A percentile compares a stretch with the other conserved stretches of the same genome.
phyloP scores from a whole-genome alignment of 2,888 invertebrate species.

The Nudaria mundana region DNA sequence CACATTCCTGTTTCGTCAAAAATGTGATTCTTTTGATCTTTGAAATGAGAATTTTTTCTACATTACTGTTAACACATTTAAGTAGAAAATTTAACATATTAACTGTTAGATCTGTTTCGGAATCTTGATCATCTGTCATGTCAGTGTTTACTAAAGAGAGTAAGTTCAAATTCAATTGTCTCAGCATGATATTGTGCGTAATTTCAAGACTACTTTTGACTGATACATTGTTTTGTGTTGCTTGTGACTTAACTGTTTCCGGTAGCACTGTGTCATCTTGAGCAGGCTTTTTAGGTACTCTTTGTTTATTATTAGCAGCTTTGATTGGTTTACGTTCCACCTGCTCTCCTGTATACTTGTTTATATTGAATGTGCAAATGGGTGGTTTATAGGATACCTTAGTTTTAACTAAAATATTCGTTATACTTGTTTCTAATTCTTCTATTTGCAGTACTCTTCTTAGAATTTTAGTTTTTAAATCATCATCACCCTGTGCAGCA shows the following conservation, averaged over 20 bases:
- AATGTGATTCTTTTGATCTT: conserved; percentile 65
- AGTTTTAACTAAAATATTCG: conserved; percentile 51
- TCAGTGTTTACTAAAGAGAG: conserved; percentile 55
- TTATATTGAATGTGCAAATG: conserved; percentile 46
- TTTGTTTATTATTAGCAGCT: conserved; percentile 40
- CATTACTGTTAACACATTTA: conserved; percentile 48
- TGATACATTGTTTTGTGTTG: conserved; percentile 46
- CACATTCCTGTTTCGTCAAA: conserved; percentile 51
- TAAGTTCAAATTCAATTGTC: conserved; percentile 55
- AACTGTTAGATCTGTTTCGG: conserved; percentile 47
- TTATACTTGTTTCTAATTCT: conserved; percentile 57
- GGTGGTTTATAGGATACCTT: conserved; percentile 65
- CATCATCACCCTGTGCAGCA: conserved; percentile 81
- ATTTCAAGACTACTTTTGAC: conserved; percentile 51
- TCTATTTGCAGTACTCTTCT: conserved; percentile 59
- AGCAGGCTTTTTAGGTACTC: conserved; percentile 40
- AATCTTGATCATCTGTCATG: conserved; percentile 43
- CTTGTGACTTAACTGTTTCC: conserved; percentile 58
- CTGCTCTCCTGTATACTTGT: conserved; percentile 47
- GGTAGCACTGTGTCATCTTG: conserved; percentile 58
- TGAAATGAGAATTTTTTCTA: conserved; percentile 56
- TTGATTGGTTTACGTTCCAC: conserved; percentile 42
- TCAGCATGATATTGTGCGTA: conserved; percentile 49
- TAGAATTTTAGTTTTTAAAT: conserved; percentile 80
- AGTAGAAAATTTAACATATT: conserved; percentile 57